Conservation (phyloP, 2,888 invertebrate species). For the Athalia rosae region DNA sequence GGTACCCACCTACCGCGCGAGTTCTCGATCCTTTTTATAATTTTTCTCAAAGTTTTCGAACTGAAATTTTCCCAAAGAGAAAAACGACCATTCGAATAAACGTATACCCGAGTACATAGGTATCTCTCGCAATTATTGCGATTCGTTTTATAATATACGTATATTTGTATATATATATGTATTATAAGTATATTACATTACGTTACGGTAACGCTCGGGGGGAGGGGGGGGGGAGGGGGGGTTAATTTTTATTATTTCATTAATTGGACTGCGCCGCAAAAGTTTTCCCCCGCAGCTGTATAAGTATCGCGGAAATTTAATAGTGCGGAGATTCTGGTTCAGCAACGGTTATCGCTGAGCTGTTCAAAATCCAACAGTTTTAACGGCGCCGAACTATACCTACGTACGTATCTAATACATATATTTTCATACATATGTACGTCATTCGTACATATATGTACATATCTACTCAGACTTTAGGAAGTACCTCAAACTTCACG, state of each 20-base stretch:
- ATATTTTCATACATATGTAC: background rate
- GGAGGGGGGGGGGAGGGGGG: background rate
- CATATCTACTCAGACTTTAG: conserved; percentile 27
- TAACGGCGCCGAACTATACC: background rate
- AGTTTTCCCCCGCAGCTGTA: background rate
- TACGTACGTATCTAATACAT: no score
- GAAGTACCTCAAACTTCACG: conserved; percentile 32
- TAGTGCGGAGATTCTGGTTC: background rate
- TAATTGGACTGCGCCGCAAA: conserved; percentile 14
- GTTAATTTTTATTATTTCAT: conserved; percentile 22
- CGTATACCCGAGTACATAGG: no score
- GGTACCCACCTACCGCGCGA: no score
- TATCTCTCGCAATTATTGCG: no score
- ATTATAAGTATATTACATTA: background rate
- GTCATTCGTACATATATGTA: background rate
- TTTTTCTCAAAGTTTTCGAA: no score
- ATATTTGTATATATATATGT: no score
- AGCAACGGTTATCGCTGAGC: conserved; percentile 3
- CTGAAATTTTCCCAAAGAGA: no score
- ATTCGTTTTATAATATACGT: no score
- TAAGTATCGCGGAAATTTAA: background rate
- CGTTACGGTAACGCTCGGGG: background rate
- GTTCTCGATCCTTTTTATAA: no score
- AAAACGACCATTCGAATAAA: no score
- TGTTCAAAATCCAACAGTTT: background rate